Percentiles rank a stretch among this genome's conserved stretches.
These are phyloP conservation scores for Aphelenchoides avenae DNA, from an alignment of 1,140 invertebrate species.

Conservation along the genomic window DNA sequence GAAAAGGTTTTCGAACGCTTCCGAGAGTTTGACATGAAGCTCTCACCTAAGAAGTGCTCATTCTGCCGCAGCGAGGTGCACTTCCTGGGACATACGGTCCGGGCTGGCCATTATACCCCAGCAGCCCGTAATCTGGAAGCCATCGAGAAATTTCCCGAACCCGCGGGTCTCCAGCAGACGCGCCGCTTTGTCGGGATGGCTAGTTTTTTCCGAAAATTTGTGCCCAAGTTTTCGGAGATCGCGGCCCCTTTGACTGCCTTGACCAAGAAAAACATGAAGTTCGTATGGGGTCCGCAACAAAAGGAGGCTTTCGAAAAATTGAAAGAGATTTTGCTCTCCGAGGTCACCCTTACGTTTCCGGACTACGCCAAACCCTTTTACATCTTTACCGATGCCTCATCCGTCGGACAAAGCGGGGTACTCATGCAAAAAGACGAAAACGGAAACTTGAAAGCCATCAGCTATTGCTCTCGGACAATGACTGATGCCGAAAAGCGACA, in stretches of 20 bases:
- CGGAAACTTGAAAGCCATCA: conserved; percentile 10
- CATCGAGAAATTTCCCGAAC: conserved; percentile 49
- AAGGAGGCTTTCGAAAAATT: conserved; percentile 14
- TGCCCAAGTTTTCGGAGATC: conserved; percentile 11
- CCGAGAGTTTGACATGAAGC: conserved; percentile 8
- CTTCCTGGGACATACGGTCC: conserved; percentile 51
- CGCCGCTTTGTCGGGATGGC: conserved; percentile 48
- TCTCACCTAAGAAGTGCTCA: conserved; percentile 23
- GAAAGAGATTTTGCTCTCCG: conserved; percentile 3
- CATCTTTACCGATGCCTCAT: conserved; percentile 25
- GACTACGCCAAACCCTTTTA: conserved; percentile 22
- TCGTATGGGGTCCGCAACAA: conserved; percentile 15
- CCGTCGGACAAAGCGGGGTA: conserved; percentile 11
- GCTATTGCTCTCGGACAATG: conserved; percentile 18
- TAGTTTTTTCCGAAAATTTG: conserved; percentile 14
- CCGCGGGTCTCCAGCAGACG: conserved; percentile 46
- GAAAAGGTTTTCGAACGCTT: conserved; percentile 16
- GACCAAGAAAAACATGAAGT: conserved; percentile 14
- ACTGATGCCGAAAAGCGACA: not conserved
- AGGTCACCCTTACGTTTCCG: conserved; percentile 19
- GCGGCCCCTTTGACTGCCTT: conserved; percentile 16
- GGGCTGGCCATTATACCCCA: conserved; percentile 39
- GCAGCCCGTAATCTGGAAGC: conserved; percentile 48
- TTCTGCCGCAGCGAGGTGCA: conserved; percentile 29
- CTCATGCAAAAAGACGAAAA: conserved; percentile 15